These are phyloP conservation scores for Scolanthus callimorphus DNA, from an alignment of 92 coral and sea anemone genomes.

Conservation along the genomic window DNA sequence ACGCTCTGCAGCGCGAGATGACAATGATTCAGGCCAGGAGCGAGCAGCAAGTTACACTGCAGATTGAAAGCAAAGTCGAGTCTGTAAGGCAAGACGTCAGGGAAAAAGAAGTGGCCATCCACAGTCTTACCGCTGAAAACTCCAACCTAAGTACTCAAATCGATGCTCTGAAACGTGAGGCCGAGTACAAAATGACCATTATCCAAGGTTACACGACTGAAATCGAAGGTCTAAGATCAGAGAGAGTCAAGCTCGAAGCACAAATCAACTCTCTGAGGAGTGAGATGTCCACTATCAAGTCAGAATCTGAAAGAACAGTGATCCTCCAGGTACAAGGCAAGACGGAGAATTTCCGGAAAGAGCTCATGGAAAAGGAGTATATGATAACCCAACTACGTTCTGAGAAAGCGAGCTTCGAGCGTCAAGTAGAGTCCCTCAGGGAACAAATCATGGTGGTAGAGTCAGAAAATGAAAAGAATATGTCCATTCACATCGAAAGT, in stretches of 20 bases:
- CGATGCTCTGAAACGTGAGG: background rate
- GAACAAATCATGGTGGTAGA: background rate
- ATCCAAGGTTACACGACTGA: background rate
- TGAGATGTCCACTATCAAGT: background rate
- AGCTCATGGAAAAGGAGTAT: background rate
- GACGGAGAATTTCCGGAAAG: background rate
- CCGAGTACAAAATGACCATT: background rate
- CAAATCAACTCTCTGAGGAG: background rate
- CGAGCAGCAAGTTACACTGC: background rate
- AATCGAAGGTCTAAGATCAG: background rate
- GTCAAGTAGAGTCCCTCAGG: background rate
- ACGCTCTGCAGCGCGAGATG: background rate
- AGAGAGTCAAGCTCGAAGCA: background rate
- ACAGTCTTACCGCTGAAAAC: background rate
- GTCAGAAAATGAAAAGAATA: background rate
- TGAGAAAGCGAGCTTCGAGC: background rate
- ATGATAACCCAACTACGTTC: background rate
- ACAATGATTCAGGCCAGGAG: background rate
- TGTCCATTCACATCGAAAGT: background rate
- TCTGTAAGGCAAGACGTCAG: background rate
- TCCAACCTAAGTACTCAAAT: background rate
- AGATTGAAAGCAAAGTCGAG: background rate
- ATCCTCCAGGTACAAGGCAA: background rate
- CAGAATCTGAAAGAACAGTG: background rate
- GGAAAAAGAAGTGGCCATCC: background rate